Conservation (phyloP, 2,888 invertebrate species). For the Adelognathus sp. region DNA sequence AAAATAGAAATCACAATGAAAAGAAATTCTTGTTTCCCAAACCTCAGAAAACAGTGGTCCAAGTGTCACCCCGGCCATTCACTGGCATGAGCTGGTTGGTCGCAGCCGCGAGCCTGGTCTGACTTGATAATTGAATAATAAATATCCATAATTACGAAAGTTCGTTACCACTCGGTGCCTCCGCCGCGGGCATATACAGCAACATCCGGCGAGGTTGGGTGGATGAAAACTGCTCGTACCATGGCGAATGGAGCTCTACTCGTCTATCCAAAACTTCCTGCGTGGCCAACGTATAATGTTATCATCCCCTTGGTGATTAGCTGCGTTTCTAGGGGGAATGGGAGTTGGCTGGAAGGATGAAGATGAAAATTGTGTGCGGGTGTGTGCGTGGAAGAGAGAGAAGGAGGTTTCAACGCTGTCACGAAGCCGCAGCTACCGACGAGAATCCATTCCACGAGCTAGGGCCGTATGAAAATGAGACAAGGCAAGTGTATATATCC, state of each 20-base stretch:
- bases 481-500: background rate
- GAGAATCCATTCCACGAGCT: background rate
- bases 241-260: background rate
- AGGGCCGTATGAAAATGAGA: background rate
- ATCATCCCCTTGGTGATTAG: slow-evolving; percentile 34
- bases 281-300: slow-evolving; percentile 24
- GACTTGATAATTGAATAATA: slow-evolving; percentile 63
- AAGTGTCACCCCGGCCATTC: background rate
- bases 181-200: background rate
- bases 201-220: background rate
- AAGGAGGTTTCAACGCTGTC: slow-evolving; percentile 7
- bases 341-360: background rate
- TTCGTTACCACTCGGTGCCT: slow-evolving; percentile 38
- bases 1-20: background rate
- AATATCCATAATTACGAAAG: slow-evolving; percentile 65
- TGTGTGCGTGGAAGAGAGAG: background rate
- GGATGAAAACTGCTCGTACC: slow-evolving; percentile 15
- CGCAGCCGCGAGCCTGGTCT: slow-evolving; percentile 5
- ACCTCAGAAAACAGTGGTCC: background rate
- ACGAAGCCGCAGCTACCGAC: background rate
- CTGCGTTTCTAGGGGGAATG: background rate
- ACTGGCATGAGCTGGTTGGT: background rate
- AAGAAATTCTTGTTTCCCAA: background rate
- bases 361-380: background rate
- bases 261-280: slow-evolving; percentile 42